Evolutionary conservation across 2,113 vertebrate species (phyloP), one percentile per base, ranked within the genome.

Genomic region (Nycticebus coucang): DNA sequence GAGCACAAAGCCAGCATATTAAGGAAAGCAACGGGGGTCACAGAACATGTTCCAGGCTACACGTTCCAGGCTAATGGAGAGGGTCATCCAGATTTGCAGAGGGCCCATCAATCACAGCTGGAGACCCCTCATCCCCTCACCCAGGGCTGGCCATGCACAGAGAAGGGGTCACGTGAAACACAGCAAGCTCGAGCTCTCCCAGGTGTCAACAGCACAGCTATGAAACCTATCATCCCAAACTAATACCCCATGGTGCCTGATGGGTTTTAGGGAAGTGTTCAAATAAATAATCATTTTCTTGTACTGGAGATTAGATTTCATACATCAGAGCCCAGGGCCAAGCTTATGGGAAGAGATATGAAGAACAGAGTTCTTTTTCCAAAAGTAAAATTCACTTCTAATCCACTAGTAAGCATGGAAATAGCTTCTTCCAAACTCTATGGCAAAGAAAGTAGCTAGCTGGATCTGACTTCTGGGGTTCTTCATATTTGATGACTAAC

Each of bases 251-350:
- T 21, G 35, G 78, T 22, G 7, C 35, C 12, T 79, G 69, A 95
- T 15, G 89, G 96, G 75, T 82, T 85, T 22, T 45, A n/a, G 81
- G 50, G 93, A 79, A 78, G 41, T 11, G 26, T 50, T 84, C 87
- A 60, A 3, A 85, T 1, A 53, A 89, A 97, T 28, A 83, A 97
- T 71, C 41, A 1, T 86, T 80, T 97, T 53, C 78, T 80, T 22
- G 3, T 22, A 60, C 62, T 4, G 21, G 94, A 97, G 96, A 95
- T 89, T 90, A 93, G 57, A 71, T 80, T 95, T 85, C 95, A 64
- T 66, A 17, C 64, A 57, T 28, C 0, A 0, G 0, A 30, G 84
- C 88, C 79, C 90, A 75, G 84, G 84, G 60, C 21, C 22, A 87
- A 92, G 94, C 96, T 21, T 0, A 45, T 87, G 87, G 37, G 45